These are phyloP conservation scores for Discoglossus pictus DNA, from an alignment of 2,797 vertebrate genomes.

Conservation along the genomic window DNA sequence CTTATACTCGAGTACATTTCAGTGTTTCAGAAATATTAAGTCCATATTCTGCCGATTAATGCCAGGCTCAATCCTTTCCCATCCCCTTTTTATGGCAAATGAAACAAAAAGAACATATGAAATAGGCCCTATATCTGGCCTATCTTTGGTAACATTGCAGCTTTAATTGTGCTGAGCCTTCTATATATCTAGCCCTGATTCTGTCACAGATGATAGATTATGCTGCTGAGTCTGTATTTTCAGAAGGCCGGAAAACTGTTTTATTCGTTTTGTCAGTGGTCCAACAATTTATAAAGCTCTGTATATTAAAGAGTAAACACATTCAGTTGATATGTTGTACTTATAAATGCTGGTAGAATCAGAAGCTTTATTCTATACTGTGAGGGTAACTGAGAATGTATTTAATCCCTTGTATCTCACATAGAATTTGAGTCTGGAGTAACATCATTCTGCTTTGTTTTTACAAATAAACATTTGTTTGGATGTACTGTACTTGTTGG, in stretches of 20 bases:
- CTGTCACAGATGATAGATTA: conserved; percentile 46
- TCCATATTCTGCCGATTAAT: no score
- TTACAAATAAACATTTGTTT: no score
- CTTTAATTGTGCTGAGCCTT: conserved; percentile 20
- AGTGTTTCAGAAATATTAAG: no score
- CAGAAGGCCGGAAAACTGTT: background rate
- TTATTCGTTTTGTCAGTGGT: conserved; percentile 17
- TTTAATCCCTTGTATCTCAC: no score
- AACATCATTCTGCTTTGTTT: no score
- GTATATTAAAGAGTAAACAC: conserved; percentile 7
- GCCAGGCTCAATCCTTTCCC: no score
- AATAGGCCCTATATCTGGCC: no score
- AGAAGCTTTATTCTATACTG: background rate
- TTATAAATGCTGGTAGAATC: conserved; percentile 8
- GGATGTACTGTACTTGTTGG: no score
- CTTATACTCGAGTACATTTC: no score
- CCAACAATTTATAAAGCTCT: conserved; percentile 13
- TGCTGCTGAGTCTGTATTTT: conserved; percentile 9
- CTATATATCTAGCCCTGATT: conserved; percentile 33
- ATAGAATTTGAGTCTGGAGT: no score
- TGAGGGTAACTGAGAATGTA: background rate
- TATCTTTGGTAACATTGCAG: background rate
- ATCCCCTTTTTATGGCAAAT: no score
- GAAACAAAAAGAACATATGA: no score
- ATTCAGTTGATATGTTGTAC: background rate